Base-by-base conservation (phyloP, 2,888 invertebrate genomes). In the Synergus japonicus region DNA sequence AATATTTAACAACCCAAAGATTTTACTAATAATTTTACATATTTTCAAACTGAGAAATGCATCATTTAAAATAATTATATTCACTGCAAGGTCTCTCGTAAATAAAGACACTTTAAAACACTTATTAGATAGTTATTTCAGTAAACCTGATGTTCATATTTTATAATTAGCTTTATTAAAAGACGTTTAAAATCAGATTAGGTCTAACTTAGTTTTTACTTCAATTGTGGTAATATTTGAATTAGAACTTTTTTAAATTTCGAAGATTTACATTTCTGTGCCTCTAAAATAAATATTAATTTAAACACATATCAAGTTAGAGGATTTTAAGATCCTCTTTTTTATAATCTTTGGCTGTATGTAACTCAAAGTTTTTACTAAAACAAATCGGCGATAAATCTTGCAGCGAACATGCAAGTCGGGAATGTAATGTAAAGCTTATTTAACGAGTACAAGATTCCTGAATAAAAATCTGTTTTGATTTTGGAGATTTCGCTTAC, bases 401-500 rank as follows among this genome's bases (percentile, higher is more conserved):
- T 69, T 46, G 22, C 69, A 8, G 15, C 4, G 37, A 49, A 69
- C 69, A 69, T 69, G 69, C 69, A 69, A 49, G 73, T 54, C 43
- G 78, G 63, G 81, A 86, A 83, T 85, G 81, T 86, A 85, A 87
- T 87, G 86, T 88, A 87, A 86, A 84, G 85, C 81, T 84, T 83
- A 83, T 85, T 86, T 87, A 88, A 87, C 85, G 84, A 83, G 81
- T 81, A 84, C 84, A 66, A 80, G 82, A 84, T 88, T 86, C 85
- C 84, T 87, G 86, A 87, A 88, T 85, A 86, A 87, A 87, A 85
- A 87, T 87, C 77, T 83, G 82, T 89, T 86, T 87, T 87, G 79
- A 85, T 86, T 86, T 83, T 80, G 76, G 80, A 82, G 82, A 80
- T 81, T 69, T 69, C 69, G 65, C 46, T 29, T 22, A n/a, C 44